A percentile compares a stretch with the other conserved stretches of the same genome.
phyloP scores from a whole-genome alignment of 64 coral and sea anemone species.

The Orbicella faveolata region DNA sequence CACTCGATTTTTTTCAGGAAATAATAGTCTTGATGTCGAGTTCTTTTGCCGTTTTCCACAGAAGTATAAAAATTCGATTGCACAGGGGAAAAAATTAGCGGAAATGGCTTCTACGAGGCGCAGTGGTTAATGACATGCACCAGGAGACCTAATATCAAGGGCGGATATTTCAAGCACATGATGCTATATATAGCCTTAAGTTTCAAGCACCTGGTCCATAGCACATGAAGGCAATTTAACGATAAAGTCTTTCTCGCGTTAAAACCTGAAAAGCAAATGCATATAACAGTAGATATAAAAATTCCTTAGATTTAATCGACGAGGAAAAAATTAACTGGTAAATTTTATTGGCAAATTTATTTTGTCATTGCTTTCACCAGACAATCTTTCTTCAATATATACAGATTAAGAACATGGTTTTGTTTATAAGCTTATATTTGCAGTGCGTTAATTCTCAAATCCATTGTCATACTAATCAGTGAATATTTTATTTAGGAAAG shows the following conservation, averaged over 20 bases:
- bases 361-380: not conserved
- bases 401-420: not conserved
- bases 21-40: not conserved
- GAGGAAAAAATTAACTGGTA: not conserved
- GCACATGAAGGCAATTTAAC: not conserved
- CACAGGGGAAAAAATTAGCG: not conserved
- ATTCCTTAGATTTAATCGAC: not conserved
- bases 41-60: not conserved
- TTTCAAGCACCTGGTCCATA: not conserved
- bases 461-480: not conserved
- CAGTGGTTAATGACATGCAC: not conserved
- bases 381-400: not conserved
- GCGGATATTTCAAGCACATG: not conserved
- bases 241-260: not conserved
- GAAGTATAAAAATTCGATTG: not conserved
- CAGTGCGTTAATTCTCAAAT: not conserved
- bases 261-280: not conserved
- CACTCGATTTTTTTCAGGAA: not conserved
- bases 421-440: not conserved
- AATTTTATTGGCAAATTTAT: not conserved
- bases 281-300: not conserved
- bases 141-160: not conserved
- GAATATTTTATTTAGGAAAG: not conserved
- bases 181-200: slow-evolving; percentile 18
- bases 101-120: not conserved